These are phyloP conservation scores for Stegodyphus dumicola DNA, from an alignment of 1,140 invertebrate species.

Conservation along the genomic window DNA sequence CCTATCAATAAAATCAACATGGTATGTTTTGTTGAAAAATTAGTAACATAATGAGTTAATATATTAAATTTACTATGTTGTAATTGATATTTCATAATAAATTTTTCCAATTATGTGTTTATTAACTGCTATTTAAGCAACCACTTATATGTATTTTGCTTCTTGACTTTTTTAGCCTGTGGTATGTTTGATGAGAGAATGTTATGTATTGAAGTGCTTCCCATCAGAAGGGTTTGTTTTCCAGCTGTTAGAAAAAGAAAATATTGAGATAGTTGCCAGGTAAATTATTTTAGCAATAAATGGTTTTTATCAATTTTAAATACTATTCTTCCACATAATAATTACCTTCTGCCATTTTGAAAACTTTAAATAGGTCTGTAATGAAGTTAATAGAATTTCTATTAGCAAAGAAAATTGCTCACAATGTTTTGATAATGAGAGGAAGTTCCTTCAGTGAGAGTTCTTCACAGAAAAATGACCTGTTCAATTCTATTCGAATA, in stretches of 20 bases:
- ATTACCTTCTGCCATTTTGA: not conserved
- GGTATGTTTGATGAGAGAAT: conserved; percentile 69
- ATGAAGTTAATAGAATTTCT: conserved; percentile 72
- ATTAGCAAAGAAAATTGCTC: conserved; percentile 73
- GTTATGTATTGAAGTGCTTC: conserved; percentile 72
- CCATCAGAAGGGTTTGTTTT: conserved; percentile 76
- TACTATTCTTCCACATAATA: not conserved
- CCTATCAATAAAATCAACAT: too few species aligned
- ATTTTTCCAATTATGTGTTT: not conserved
- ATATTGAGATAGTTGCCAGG: conserved; percentile 67
- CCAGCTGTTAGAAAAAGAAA: conserved; percentile 68
- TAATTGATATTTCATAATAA: not conserved
- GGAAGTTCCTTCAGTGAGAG: conserved; percentile 66
- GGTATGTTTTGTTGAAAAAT: too few species aligned
- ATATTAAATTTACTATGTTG: too few species aligned
- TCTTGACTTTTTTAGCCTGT: conserved; percentile 64
- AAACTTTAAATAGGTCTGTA: conserved; percentile 66
- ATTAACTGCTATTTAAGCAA: conserved; percentile 1
- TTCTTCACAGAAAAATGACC: conserved; percentile 34
- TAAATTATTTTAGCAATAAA: conserved; percentile 45
- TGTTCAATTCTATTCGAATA: conserved; percentile 70
- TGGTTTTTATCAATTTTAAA: not conserved
- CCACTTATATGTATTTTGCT: too few species aligned
- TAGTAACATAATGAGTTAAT: too few species aligned
- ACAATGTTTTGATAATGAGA: conserved; percentile 78